Evolutionary conservation across 1,140 invertebrate species (phyloP), one percentile per base, ranked within the genome.

Genomic region (Lycorma delicatula): DNA sequence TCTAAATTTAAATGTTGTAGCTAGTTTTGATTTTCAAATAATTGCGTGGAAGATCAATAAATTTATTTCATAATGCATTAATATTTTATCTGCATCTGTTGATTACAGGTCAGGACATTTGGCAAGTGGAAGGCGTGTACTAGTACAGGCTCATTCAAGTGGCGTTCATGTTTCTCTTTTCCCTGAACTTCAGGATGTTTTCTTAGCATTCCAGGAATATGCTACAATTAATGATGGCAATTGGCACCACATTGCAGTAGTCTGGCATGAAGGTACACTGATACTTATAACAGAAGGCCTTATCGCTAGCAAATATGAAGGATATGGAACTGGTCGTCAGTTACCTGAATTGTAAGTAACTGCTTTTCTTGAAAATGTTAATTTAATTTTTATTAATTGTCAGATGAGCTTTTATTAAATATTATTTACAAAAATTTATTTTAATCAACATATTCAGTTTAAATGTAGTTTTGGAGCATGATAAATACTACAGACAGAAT

Each of bases 191-290:
- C 88, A 91, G 72, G 90, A 93, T 68, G 87, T 92, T n/a, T 93
- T 91, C 73, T 73, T 93, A 18, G 89, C 87, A 65, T 97, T 92
- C 72, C 81, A 85, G 51, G 89, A 93, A 69, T 94, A 89, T 63
- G 91, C 94, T 2, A 92, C 91, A 0, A 86, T 97, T 20, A 97
- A 95, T 65, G 93, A 97, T 67, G 93, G 92, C 9, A 89, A 94
- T 69, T 97, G 93, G 94, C 94, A 97, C 78, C 93, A 97, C 69
- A 81, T 97, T 16, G 91, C 93, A 16, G 77, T 97, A 22, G 87
- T 94, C 13, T 97, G 93, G 93, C 85, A 91, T 62, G 85, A 90
- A 13, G 88, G 89, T 56, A 85, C 89, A 70, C 73, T 95, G 22
- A 87, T 86, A 46, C 74, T 97, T 3, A 90, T 95, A 29, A 94